A percentile compares a stretch with the other conserved stretches of the same genome.
Conservation (phyloP, 2,113 vertebrate genomes). For the Odocoileus virginianus region DNA sequence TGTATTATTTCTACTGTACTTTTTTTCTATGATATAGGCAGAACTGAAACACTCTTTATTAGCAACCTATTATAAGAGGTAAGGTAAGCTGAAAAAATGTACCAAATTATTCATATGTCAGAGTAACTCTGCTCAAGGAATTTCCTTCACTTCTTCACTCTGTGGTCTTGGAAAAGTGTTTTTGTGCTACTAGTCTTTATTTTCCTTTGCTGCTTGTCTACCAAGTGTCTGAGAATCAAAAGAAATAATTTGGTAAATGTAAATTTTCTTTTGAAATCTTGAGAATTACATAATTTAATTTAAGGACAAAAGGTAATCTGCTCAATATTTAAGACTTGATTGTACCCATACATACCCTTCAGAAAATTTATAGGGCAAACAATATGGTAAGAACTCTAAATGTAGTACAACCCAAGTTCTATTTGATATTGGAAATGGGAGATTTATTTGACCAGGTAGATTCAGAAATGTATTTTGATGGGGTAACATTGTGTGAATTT, state of each 20-base stretch:
- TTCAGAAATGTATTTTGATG: conserved; percentile 5
- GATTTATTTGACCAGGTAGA: not conserved
- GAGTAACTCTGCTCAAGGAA: not conserved
- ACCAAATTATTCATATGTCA: not conserved
- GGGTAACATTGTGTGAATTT: not conserved
- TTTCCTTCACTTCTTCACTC: not conserved
- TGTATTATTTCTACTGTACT: not conserved
- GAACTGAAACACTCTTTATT: not conserved
- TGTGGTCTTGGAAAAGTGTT: not conserved
- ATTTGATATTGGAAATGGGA: not conserved
- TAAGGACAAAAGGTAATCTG: not conserved
- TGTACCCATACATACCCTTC: not conserved
- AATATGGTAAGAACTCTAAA: not conserved
- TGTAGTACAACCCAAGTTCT: not conserved
- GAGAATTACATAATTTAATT: conserved; percentile 11
- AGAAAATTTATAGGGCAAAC: not conserved
- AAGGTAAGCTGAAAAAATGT: not conserved
- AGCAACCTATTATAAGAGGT: not conserved
- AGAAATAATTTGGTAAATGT: not conserved
- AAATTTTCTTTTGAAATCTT: not conserved
- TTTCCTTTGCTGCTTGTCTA: not conserved
- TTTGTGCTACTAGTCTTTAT: not conserved
- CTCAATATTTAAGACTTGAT: conserved; percentile 11
- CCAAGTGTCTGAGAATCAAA: not conserved
- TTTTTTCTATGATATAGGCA: conserved; percentile 10